phyloP scores from a whole-genome alignment of 2,113 vertebrate species.

The Pogonocichla stellata region DNA sequence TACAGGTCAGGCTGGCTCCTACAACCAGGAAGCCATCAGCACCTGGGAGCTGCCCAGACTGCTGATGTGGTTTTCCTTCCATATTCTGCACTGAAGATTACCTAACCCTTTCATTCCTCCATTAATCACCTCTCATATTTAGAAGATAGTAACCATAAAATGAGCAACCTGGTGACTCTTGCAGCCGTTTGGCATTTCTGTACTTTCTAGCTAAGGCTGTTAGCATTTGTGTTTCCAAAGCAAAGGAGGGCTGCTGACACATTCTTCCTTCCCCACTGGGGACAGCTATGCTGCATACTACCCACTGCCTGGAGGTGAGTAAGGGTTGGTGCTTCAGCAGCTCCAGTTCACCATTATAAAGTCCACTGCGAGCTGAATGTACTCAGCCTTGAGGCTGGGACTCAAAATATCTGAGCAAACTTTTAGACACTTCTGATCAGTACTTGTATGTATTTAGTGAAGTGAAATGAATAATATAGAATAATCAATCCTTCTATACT shows the following conservation, averaged over 20 bases:
- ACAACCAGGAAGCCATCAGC: background rate
- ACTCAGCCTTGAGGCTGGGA: background rate
- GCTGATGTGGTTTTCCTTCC: conserved; percentile 16
- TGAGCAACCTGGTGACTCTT: background rate
- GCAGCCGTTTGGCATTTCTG: background rate
- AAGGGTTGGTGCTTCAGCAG: background rate
- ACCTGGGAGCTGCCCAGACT: background rate
- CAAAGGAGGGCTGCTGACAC: background rate
- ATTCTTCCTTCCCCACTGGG: background rate
- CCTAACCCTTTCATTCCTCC: background rate
- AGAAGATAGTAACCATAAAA: background rate
- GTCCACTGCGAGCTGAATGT: background rate
- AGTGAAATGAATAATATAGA: conserved; percentile 24
- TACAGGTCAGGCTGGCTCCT: too few relatives aligned
- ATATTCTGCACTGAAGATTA: background rate
- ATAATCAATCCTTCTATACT: conserved; percentile 30
- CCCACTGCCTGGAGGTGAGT: background rate
- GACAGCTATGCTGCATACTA: background rate
- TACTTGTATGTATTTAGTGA: conserved; percentile 19
- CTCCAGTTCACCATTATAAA: background rate
- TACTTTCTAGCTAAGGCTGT: background rate
- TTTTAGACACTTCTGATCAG: background rate
- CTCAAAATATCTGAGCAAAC: background rate
- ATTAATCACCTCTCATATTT: background rate
- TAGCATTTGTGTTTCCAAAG: background rate